These are phyloP conservation scores for Equus przewalskii DNA, from an alignment of 2,113 vertebrate genomes.

Conservation along the genomic window DNA sequence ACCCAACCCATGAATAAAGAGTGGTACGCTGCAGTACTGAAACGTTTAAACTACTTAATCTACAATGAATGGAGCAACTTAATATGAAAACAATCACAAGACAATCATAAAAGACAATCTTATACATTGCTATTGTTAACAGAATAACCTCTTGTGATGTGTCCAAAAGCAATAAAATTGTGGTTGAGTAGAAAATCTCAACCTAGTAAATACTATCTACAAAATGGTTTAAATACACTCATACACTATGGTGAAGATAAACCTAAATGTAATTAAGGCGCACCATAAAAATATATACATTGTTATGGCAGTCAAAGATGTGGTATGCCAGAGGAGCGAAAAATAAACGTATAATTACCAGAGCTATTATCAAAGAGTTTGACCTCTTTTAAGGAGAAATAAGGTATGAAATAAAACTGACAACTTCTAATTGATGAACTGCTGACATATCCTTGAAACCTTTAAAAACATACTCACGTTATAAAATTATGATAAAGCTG, in stretches of 20 bases:
- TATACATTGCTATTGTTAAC: not conserved
- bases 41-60: slow-evolving; percentile 3
- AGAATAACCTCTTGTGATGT: not conserved
- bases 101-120: not conserved
- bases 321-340: not conserved
- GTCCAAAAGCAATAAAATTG: slow-evolving; percentile 6
- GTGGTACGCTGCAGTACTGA: not conserved
- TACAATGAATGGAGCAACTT: not conserved
- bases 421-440: not conserved
- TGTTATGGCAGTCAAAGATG: not conserved
- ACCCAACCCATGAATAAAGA: not conserved
- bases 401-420: slow-evolving; percentile 1
- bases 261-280: slow-evolving; percentile 32
- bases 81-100: slow-evolving; percentile 2
- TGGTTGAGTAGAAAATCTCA: not conserved
- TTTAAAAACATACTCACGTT: not conserved
- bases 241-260: not conserved
- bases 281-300: not conserved
- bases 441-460: not conserved
- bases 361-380: slow-evolving; percentile 7
- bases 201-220: not conserved
- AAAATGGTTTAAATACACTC: slow-evolving; percentile 27
- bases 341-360: slow-evolving; percentile 33
- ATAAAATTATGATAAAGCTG: slow-evolving; percentile 25
- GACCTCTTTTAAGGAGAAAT: slow-evolving; percentile 15